Percentiles rank a stretch among this genome's conserved stretches.
These are phyloP conservation scores for Crotalus viridis DNA, from an alignment of 2,113 vertebrate genomes.

Conservation along the genomic window DNA sequence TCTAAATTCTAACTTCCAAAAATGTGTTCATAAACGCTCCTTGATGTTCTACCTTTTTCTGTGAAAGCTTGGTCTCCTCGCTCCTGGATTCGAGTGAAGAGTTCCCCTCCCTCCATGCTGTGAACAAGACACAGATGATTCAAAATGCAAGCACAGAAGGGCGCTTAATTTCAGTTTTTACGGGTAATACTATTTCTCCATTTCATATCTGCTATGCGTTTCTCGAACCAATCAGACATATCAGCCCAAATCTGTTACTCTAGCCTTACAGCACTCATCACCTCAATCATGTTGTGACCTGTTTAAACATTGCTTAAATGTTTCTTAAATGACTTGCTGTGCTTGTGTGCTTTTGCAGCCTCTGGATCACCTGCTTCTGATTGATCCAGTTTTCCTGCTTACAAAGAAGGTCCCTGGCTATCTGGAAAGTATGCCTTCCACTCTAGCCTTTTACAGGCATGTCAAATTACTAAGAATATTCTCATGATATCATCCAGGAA, in stretches of 20 bases:
- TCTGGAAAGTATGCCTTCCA: background rate
- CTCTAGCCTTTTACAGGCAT: background rate
- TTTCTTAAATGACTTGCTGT: background rate
- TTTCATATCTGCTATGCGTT: background rate
- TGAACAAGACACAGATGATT: slow-evolving; percentile 35
- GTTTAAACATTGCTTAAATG: background rate
- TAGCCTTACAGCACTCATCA: background rate
- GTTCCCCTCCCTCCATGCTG: slow-evolving; percentile 98
- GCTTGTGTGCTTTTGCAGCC: background rate
- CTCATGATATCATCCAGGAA: background rate
- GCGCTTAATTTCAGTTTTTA: background rate
- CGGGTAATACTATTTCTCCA: background rate
- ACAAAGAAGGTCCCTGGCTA: background rate
- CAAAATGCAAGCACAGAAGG: slow-evolving; percentile 9
- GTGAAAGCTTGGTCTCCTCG: slow-evolving; percentile 98
- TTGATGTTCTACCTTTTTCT: slow-evolving; percentile 84
- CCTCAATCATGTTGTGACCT: background rate
- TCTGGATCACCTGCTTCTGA: background rate
- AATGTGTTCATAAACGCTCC: background rate
- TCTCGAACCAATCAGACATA: background rate
- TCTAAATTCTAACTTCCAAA: background rate
- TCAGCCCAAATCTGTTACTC: background rate
- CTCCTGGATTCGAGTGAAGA: slow-evolving; percentile 94
- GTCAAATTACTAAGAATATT: background rate
- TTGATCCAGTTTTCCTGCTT: background rate